Percentiles rank a stretch among this genome's conserved stretches.
phyloP scores from a whole-genome alignment of 2,113 vertebrate species.

The Poecile atricapillus region DNA sequence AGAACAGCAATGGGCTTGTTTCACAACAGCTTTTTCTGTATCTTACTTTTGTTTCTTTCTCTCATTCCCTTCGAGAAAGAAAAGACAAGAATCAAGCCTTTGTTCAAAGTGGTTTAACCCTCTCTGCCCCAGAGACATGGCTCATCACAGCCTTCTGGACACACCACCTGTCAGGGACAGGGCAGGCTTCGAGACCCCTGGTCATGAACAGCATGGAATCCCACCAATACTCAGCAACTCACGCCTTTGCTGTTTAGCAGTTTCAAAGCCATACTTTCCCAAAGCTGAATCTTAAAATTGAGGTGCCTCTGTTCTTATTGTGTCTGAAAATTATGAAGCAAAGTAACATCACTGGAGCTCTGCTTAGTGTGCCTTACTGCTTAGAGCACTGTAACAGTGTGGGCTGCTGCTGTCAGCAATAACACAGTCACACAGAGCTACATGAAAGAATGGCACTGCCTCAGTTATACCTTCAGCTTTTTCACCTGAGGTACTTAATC shows the following conservation, averaged over 20 bases:
- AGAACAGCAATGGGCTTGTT: slow-evolving; percentile 56
- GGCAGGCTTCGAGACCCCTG: background rate
- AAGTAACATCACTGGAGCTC: background rate
- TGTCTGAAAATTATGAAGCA: background rate
- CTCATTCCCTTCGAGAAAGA: slow-evolving; percentile 42
- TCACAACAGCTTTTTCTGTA: slow-evolving; percentile 38
- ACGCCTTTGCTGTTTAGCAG: background rate
- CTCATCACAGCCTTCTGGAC: accelerated
- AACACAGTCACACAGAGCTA: background rate
- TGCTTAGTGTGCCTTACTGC: background rate
- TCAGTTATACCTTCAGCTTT: background rate
- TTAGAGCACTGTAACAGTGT: background rate
- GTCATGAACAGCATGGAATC: background rate
- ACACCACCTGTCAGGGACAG: background rate
- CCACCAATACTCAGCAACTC: background rate
- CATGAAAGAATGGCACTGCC: background rate
- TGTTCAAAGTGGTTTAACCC: slow-evolving; percentile 51
- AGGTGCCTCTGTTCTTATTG: background rate
- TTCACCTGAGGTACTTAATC: background rate
- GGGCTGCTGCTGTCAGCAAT: background rate
- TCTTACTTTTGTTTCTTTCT: slow-evolving; percentile 28
- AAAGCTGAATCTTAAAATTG: background rate
- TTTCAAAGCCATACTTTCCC: background rate
- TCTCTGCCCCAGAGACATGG: background rate
- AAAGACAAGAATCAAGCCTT: slow-evolving; percentile 38